Conservation (phyloP, 2,113 vertebrate species). For the Paracanthobrama guichenoti region DNA sequence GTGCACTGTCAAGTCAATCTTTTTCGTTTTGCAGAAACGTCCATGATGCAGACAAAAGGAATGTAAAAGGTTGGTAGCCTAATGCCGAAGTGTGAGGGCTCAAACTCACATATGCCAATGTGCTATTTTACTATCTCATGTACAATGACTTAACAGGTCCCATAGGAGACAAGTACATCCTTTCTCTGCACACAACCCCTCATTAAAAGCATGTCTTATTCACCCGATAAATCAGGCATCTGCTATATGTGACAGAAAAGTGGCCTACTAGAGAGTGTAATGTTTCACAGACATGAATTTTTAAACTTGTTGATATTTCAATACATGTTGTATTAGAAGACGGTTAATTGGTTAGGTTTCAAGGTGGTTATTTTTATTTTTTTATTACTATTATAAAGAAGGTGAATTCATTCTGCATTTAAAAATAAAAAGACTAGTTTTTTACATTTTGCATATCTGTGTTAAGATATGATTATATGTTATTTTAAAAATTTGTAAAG, state of each 20-base stretch:
- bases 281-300: conserved; percentile 69
- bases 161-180: conserved; percentile 24
- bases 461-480: neutral
- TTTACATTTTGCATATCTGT: neutral
- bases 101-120: neutral
- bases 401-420: conserved; percentile 63
- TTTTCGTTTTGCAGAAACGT: neutral
- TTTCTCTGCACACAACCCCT: conserved; percentile 20
- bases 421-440: neutral
- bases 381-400: too few species aligned
- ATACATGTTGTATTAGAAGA: conserved; percentile 50
- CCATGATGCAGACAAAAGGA: neutral
- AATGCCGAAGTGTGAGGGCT: neutral
- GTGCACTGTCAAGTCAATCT: neutral
- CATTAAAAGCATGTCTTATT: conserved; percentile 39
- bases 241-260: conserved; percentile 55
- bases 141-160: conserved; percentile 26
- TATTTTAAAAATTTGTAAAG: conserved; percentile 63
- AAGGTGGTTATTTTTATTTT: neutral
- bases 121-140: conserved; percentile 2
- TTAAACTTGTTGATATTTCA: conserved; percentile 62
- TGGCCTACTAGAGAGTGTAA: conserved; percentile 69
- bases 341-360: neutral
- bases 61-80: conserved; percentile 16
- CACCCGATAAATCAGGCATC: conserved; percentile 54